These are phyloP conservation scores for Cyclophora punctaria DNA, from an alignment of 2,888 invertebrate genomes.

Conservation along the genomic window DNA sequence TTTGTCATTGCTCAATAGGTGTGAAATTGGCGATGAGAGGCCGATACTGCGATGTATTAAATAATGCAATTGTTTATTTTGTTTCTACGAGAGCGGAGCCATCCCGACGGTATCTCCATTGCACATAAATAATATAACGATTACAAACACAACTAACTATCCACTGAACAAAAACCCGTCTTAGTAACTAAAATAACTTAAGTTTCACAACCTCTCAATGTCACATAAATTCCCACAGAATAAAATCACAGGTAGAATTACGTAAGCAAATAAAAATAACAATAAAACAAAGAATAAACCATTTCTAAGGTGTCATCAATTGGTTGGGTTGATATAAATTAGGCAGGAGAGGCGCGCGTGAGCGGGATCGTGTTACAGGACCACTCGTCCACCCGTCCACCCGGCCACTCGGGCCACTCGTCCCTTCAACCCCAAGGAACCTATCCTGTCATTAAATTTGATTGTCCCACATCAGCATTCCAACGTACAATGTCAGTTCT, in stretches of 20 bases:
- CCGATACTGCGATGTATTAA: constrained; percentile 38
- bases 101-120: too few species aligned
- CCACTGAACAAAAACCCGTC: too few species aligned
- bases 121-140: too few species aligned
- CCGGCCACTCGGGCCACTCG: neutral
- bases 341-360: constrained; percentile 30
- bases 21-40: constrained; percentile 49
- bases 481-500: constrained; percentile 7
- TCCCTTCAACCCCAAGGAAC: constrained; percentile 24
- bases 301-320: constrained; percentile 61
- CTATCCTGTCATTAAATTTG: constrained; percentile 30
- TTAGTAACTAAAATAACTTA: too few species aligned
- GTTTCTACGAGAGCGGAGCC: constrained; percentile 11
- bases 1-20: constrained; percentile 48
- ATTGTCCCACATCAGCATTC: constrained; percentile 13
- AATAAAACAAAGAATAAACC: constrained; percentile 56
- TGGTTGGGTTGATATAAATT: constrained; percentile 59
- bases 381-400: constrained; percentile 4
- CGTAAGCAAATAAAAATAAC: constrained; percentile 33
- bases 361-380: constrained; percentile 43
- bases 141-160: too few species aligned
- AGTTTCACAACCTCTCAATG: too few species aligned
- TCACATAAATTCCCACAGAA: too few species aligned
- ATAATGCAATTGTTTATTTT: constrained; percentile 32
- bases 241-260: too few species aligned